Conservation (phyloP, 2,113 vertebrate genomes). For the Delphinus delphis region DNA sequence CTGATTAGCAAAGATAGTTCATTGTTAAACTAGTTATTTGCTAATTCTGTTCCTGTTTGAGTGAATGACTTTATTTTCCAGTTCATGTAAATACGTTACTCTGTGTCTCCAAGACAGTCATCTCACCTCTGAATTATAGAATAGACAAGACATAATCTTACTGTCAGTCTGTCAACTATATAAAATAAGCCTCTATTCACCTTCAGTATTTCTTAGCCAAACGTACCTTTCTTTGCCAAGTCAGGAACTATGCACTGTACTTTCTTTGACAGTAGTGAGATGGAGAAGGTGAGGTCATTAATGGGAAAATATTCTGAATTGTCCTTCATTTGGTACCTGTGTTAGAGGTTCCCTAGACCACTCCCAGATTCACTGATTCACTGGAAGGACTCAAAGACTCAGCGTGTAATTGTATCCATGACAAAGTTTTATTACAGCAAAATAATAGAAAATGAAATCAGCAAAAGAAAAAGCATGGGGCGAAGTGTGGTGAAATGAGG, state of each 20-base stretch:
- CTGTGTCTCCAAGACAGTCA: neutral
- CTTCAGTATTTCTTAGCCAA: neutral
- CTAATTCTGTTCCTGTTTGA: neutral
- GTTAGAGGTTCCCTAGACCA: neutral
- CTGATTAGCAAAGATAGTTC: neutral
- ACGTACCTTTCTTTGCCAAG: neutral
- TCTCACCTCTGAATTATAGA: neutral
- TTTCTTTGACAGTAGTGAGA: neutral
- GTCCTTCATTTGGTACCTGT: neutral
- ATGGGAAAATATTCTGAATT: slow-evolving; percentile 2
- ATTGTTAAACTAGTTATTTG: neutral
- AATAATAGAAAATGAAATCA: neutral
- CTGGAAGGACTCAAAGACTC: neutral
- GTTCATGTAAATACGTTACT: neutral
- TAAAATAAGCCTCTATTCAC: neutral
- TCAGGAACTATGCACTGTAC: neutral
- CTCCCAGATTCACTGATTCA: neutral
- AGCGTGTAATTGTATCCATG: neutral
- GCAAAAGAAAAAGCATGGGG: neutral
- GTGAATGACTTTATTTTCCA: neutral
- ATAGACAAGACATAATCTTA: neutral
- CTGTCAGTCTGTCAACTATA: neutral
- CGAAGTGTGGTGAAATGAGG: neutral
- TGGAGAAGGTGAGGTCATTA: neutral
- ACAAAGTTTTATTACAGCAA: neutral